Evolutionary conservation across 2,113 vertebrate species (phyloP).

Genomic region (Lanius ludovicianus): DNA sequence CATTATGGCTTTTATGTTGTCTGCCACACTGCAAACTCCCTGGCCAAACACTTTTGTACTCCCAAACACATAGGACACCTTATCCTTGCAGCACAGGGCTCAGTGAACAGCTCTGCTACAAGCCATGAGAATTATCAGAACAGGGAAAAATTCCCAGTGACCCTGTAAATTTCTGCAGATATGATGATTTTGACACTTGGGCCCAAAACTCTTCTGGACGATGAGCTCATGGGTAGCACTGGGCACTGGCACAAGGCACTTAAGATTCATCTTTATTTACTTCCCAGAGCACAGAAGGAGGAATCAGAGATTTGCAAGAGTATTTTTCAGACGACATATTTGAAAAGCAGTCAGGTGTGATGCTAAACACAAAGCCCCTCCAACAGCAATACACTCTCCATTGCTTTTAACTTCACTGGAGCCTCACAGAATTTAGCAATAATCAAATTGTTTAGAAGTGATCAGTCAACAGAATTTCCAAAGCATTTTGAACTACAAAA

Average conservation of each 20-base stretch:
- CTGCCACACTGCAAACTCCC: not conserved
- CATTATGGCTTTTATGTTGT: not conserved
- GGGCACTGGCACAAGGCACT: not conserved
- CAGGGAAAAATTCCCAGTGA: not conserved
- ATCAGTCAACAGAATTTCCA: not conserved
- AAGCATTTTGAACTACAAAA: not conserved
- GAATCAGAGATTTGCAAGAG: not conserved
- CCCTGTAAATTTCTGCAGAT: not conserved
- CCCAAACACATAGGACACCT: not conserved
- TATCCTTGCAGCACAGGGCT: not conserved
- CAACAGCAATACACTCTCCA: not conserved
- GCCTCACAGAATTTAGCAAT: not conserved
- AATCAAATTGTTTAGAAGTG: not conserved
- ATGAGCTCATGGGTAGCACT: not conserved
- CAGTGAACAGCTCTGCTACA: not conserved
- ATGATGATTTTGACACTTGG: not conserved
- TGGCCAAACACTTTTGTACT: not conserved
- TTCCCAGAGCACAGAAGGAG: not conserved
- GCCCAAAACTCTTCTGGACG: not conserved
- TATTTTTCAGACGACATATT: not conserved
- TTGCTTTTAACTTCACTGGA: not conserved
- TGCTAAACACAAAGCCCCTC: not conserved
- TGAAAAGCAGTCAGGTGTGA: not conserved
- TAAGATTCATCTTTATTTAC: not conserved
- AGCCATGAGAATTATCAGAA: not conserved